These are phyloP conservation scores for Cryptocephalus primarius DNA, from an alignment of 2,888 invertebrate species.

Conservation along the genomic window DNA sequence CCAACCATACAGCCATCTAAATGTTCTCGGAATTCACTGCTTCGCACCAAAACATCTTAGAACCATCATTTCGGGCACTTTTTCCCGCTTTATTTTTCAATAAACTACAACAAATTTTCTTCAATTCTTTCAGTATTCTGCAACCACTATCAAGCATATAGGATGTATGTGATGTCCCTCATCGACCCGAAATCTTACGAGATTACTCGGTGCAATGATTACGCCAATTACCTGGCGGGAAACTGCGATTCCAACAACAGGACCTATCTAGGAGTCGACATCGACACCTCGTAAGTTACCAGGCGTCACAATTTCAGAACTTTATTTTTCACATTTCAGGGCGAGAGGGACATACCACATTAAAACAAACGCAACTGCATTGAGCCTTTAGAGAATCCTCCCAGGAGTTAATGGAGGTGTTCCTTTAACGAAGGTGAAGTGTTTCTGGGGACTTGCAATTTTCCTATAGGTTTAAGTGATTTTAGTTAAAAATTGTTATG, in stretches of 20 bases:
- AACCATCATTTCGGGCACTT: no score
- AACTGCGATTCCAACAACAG: constrained; percentile 6
- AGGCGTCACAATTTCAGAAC: neutral
- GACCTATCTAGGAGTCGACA: constrained; percentile 12
- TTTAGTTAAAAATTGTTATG: no score
- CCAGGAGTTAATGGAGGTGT: constrained; percentile 5
- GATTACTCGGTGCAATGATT: constrained; percentile 9
- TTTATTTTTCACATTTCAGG: neutral
- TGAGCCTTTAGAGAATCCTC: neutral
- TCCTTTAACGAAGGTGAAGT: no score
- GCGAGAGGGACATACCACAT: neutral
- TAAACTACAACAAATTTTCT: no score
- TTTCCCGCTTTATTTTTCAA: no score
- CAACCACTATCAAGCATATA: constrained; percentile 12
- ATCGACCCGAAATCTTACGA: constrained; percentile 9
- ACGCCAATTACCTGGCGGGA: constrained; percentile 9
- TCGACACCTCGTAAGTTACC: constrained; percentile 9
- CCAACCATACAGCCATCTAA: no score
- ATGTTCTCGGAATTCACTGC: no score
- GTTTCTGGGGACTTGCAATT: no score
- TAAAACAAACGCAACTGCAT: neutral
- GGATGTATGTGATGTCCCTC: constrained; percentile 8
- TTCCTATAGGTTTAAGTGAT: no score
- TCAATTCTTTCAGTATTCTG: constrained; percentile 12
- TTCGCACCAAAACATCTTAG: no score